Conservation (phyloP, 2,888 invertebrate genomes). For the Blomia tropicalis region DNA sequence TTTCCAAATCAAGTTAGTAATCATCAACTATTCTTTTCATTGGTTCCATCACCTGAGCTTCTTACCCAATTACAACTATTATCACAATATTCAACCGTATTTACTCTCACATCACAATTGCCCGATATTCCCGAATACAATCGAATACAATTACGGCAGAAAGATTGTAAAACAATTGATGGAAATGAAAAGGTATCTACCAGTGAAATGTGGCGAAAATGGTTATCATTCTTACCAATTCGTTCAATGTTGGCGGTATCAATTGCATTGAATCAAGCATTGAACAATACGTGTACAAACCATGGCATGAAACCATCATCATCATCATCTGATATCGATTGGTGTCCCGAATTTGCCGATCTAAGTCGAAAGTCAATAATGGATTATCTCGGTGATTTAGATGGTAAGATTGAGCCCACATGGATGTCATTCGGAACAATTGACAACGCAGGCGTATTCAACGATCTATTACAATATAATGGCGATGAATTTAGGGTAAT, state of each 20-base stretch:
- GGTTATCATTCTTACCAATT: slow-evolving; percentile 10
- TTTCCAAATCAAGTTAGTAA: slow-evolving; percentile 21
- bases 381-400: background rate
- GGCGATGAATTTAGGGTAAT: slow-evolving; percentile 5
- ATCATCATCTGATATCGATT: background rate
- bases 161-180: background rate
- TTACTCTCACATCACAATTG: slow-evolving; percentile 26
- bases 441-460: background rate
- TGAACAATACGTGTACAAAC: background rate
- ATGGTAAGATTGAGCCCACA: slow-evolving; percentile 5
- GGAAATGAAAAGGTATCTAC: background rate
- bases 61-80: slow-evolving; percentile 13
- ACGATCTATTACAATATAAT: slow-evolving; percentile 8
- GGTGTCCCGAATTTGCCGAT: background rate
- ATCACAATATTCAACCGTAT: slow-evolving; percentile 23
- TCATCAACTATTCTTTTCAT: slow-evolving; percentile 28
- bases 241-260: background rate
- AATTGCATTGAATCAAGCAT: background rate
- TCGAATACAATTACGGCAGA: background rate
- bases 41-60: slow-evolving; percentile 24
- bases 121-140: slow-evolving; percentile 12
- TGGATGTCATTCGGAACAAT: background rate
- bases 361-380: background rate
- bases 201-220: slow-evolving; percentile 10
- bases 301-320: background rate